Percentiles rank a stretch among this genome's conserved stretches.
phyloP scores from a whole-genome alignment of 2,113 vertebrate genomes.

The Lepus europaeus region DNA sequence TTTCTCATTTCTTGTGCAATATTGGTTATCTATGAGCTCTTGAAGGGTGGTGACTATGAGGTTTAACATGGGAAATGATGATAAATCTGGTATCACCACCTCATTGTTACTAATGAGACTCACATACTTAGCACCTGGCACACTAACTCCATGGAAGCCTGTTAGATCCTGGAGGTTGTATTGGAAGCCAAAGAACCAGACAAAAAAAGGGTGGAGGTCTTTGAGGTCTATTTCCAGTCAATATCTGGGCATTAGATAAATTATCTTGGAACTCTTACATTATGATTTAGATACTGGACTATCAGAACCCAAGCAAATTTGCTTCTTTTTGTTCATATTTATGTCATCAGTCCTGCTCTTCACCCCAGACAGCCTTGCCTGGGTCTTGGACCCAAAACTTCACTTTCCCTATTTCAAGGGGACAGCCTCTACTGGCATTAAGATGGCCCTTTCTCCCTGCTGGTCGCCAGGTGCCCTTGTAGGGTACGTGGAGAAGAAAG shows the following conservation, averaged over 20 bases:
- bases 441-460: too few relatives aligned
- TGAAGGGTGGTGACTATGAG: neutral
- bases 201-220: neutral
- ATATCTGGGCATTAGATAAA: neutral
- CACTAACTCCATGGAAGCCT: neutral
- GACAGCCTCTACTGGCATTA: neutral
- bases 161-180: accelerated
- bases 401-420: neutral
- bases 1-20: neutral
- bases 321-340: neutral
- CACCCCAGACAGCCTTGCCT: too few relatives aligned
- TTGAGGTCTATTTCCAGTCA: neutral
- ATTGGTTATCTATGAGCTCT: neutral
- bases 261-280: neutral
- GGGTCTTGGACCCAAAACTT: neutral
- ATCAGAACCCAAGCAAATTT: neutral
- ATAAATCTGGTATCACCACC: accelerated
- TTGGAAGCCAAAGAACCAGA: neutral
- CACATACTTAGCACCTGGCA: neutral
- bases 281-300: neutral
- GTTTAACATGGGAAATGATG: neutral
- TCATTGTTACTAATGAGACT: neutral
- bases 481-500: too few relatives aligned
- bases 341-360: accelerated
- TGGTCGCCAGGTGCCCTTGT: too few relatives aligned